Base-by-base conservation (phyloP, 2,797 vertebrate genomes). In the Phalloptychus januarius region DNA sequence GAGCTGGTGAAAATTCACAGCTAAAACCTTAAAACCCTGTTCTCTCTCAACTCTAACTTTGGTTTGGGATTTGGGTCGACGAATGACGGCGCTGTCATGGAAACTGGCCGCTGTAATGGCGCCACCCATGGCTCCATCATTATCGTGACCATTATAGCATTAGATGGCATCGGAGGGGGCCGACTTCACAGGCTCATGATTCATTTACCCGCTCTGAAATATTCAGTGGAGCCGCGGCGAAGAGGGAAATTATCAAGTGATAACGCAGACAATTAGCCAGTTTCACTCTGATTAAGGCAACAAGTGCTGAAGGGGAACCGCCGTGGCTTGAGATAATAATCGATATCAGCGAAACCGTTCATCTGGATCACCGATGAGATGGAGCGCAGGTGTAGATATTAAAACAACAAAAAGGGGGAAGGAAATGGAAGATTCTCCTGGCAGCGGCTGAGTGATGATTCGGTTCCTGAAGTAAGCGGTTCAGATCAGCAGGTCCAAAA, bases 61-160 rank as follows among this genome's bases (percentile, higher is more conserved):
- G 42, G 31, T 42, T 79, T 58, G 11, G 31, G 72, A 54, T 85
- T 82, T 83, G 63, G 38, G 79, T 72, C 18, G 65, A 67, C 18
- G 38, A 78, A 75, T 56, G 52, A 46, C 67, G 78, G 28, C 28
- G 81, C 79, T 89, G 85, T 92, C 88, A 89, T 89, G 90, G 86
- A 86, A 92, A 92, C 87, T 80, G 79, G 76, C 89, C 85, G 83
- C 75, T 83, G 74, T 89, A 89, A 87, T 90, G 85, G 90, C 52
- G 63, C 85, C 91, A 88, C 91, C 91, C 86, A 79, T 81, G 79
- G 89, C 85, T 86, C 72, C 38, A 38, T 87, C 89, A 91, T 92
- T 91, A 92, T 79, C 33, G 67, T 74, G 81, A 91, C 87, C 85
- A 93, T 93, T 91, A 88, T 78, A 83, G 88, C 85, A 92, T 94